Conservation (phyloP, 2,113 vertebrate genomes). For the Probosciger aterrimus region DNA sequence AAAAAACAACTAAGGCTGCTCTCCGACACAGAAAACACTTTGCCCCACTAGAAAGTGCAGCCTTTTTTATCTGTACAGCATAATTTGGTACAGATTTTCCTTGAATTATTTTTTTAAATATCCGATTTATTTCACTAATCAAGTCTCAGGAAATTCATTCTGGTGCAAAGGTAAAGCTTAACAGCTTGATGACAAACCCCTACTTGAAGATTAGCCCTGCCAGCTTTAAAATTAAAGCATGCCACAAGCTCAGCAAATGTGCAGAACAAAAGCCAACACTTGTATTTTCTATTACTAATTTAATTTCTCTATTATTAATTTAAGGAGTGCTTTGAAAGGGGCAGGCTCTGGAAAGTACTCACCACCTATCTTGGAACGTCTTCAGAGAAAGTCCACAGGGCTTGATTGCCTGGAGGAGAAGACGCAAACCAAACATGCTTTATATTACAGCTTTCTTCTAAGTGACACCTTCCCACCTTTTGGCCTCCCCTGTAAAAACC, state of each 20-base stretch:
- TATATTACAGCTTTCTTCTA: not conserved
- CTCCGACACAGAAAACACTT: not conserved
- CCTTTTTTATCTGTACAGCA: not conserved
- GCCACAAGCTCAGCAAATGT: not conserved
- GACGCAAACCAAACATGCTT: not conserved
- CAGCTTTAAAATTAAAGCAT: not conserved
- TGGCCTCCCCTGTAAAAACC: not conserved
- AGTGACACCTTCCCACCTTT: not conserved
- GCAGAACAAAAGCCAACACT: not conserved
- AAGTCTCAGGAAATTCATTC: not conserved
- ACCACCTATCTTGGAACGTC: conserved; percentile 61
- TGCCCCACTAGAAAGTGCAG: not conserved
- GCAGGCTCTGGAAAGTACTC: not conserved
- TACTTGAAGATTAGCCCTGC: not conserved
- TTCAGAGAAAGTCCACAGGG: not conserved
- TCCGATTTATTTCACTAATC: not conserved
- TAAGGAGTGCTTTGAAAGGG: not conserved
- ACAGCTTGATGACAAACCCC: not conserved
- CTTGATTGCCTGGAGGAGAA: not conserved
- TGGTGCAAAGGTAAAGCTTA: not conserved
- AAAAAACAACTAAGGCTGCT: not conserved
- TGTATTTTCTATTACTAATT: not conserved
- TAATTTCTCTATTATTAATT: not conserved
- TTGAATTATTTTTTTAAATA: not conserved
- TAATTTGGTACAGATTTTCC: not conserved